Base-by-base conservation (phyloP, 2,888 invertebrate genomes). In the Yponomeuta cagnagella region DNA sequence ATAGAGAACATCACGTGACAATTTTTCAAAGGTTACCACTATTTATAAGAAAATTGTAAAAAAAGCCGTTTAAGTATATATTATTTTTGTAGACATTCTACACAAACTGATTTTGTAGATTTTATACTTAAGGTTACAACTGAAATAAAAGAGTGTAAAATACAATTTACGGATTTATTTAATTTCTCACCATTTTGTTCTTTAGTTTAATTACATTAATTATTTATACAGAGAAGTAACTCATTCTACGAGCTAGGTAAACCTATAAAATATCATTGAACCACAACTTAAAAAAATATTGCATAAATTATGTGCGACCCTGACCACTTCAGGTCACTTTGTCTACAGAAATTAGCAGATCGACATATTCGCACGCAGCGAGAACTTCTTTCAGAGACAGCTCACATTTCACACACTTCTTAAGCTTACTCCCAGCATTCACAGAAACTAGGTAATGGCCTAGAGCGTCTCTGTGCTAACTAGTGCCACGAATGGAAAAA, bases 21-120 rank as follows among this genome's bases (percentile, higher is more conserved):
- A 68, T 80, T 82, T 85, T 83, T 82, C 81, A 84, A 84, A 82
- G 83, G 84, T 86, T 85, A 82, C 83, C 79, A 33, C 73, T 72
- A 65, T 58, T 64, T 30, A 64, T 30, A 64, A 23, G 31, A 64
- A n/a, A 64, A 31, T 10, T 64, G 64, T 64, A n/a, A 58, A 58
- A 58, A 58, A 12, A 43, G 23, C 43, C 6, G 43, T 43, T 43
- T n/a, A 64, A 64, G 31, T 64, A 64, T 64, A 23, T 33, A 33
- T 33, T 43, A 43, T 43, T 64, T 64, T 64, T 64, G n/a, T 64
- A 64, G 10, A 64, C 12, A 64, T 31, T 64, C 31, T 64, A 64
- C 64, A 30, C 64, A 30, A 64, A 23, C 30, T 6, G 10, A n/a
- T 63, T 64, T 31, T 23, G 31, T 64, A 64, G 64, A 64, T 64